Base-by-base conservation (phyloP, 2,797 vertebrate genomes). In the Falco cherrug region DNA sequence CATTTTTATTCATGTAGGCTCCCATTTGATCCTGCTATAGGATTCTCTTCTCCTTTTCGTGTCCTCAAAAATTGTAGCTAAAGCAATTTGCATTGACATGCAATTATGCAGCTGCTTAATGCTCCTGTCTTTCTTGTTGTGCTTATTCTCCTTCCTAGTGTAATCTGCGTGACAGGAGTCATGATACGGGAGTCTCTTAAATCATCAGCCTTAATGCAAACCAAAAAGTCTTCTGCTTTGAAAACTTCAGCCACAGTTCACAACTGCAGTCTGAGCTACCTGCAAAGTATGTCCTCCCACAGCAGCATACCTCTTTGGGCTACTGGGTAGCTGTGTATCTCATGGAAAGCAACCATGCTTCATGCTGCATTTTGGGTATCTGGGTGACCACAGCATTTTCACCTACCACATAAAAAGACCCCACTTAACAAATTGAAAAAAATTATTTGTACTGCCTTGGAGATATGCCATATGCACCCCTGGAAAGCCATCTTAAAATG, bases 61-160 rank as follows among this genome's bases (percentile, higher is more conserved):
- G 31, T 3, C 6, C 51, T 95, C 84, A 68, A 17, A 85, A 87
- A 10, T 2, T 61, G 75, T 70, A 77, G 50, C 74, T 70, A 5
- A 65, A 86, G 87, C 67, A 22, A 17, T 96, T 94, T 95, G 94
- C 12, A 19, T 24, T 60, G 67, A 10, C 1, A 1, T 45, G 54
- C 81, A 95, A 89, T 96, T 96, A 96, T 85, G 56, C 70, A 91
- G 71, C 90, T 97, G 73, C 67, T 86, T 61, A 77, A 28, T 35
- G 16, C 69, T 87, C 60, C 86, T 84, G 88, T 68, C 88, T 63
- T 31, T 12, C 70, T 76, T 93, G 11, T 57, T 81, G 73, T 64
- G 41, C 77, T 96, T 88, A 51, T 93, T 93, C 86, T 47, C 68
- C 92, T 91, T 80, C 68, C 74, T 29, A 8, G 12, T 67, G 57